Percentiles rank a stretch among this genome's conserved stretches.
phyloP scores from a whole-genome alignment of 1,140 invertebrate species.

The Trichonephila clavata region DNA sequence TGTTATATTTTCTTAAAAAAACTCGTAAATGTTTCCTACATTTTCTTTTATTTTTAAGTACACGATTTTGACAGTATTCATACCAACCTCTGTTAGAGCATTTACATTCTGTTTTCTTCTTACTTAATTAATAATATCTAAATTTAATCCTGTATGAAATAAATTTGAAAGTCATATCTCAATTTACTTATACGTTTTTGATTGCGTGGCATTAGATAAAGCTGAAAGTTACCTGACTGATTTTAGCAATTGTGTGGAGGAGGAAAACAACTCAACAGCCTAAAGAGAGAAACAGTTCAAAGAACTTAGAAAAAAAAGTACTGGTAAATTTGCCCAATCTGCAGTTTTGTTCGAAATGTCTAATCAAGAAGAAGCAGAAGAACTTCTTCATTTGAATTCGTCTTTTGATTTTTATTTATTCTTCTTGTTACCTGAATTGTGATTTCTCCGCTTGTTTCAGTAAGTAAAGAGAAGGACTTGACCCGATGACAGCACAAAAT shows the following conservation, averaged over 20 bases:
- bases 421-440: constrained; percentile 38
- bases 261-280: not conserved
- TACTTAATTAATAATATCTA: too few relatives aligned
- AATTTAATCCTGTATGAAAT: too few relatives aligned
- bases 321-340: constrained; percentile 1
- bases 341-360: constrained; percentile 51
- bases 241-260: not conserved
- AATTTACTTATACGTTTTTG: too few relatives aligned
- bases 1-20: too few relatives aligned
- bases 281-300: not conserved
- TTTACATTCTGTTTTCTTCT: too few relatives aligned
- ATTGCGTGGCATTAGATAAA: too few relatives aligned
- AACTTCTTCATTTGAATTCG: constrained; percentile 1
- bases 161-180: too few relatives aligned
- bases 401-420: constrained; percentile 53
- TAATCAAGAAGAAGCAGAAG: constrained; percentile 51
- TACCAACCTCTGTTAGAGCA: too few relatives aligned
- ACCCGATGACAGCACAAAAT: not conserved
- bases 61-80: too few relatives aligned
- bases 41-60: too few relatives aligned
- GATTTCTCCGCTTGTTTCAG: constrained; percentile 13
- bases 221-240: too few relatives aligned
- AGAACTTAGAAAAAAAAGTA: not conserved
- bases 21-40: too few relatives aligned
- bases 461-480: not conserved